Percentiles rank a stretch among this genome's conserved stretches.
Conservation (phyloP, 2,888 invertebrate genomes). For the Lasius fuliginosus region DNA sequence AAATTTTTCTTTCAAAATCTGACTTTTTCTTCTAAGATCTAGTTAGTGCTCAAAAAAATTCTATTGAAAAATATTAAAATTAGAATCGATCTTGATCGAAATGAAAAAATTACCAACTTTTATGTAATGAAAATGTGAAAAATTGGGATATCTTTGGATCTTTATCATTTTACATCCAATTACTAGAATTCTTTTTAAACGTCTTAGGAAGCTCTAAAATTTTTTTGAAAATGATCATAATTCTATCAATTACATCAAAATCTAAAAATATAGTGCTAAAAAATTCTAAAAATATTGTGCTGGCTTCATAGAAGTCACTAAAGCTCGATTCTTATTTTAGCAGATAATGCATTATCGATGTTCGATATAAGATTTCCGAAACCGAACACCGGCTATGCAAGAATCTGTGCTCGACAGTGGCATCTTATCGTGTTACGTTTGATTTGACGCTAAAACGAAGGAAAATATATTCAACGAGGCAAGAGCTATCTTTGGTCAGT, state of each 20-base stretch:
- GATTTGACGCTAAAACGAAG: conserved; percentile 82
- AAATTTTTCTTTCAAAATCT: neutral
- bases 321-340: conserved; percentile 58
- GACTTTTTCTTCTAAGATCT: neutral
- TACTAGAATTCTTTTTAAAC: neutral
- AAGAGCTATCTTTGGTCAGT: conserved; percentile 41
- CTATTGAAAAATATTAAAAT: neutral
- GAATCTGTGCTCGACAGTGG: conserved; percentile 64
- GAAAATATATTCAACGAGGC: conserved; percentile 75
- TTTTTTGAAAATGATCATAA: neutral
- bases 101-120: neutral
- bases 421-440: conserved; percentile 78
- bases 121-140: too few relatives aligned
- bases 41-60: neutral
- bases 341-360: conserved; percentile 71
- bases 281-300: too few relatives aligned
- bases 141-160: neutral
- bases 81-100: neutral
- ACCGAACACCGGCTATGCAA: conserved; percentile 51
- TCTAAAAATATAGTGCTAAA: neutral
- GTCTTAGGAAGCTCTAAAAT: neutral
- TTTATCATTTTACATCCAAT: neutral
- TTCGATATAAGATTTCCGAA: conserved; percentile 66
- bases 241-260: conserved; percentile 13
- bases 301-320: neutral